A percentile compares a stretch with the other conserved stretches of the same genome.
These are phyloP conservation scores for Iphiclides podalirius DNA, from an alignment of 2,888 invertebrate genomes.

Conservation along the genomic window DNA sequence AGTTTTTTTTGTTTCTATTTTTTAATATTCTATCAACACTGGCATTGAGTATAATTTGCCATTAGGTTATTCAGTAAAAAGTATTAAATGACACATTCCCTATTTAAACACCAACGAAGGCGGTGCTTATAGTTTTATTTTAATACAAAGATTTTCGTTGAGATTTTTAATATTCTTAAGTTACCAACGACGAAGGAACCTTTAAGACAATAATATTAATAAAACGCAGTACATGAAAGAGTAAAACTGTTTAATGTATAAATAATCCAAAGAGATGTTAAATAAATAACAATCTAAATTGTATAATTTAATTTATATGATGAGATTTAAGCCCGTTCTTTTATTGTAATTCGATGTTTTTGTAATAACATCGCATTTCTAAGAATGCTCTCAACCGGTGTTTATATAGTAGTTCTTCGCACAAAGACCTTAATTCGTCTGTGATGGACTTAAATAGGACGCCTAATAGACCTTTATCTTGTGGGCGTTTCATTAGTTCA, in stretches of 20 bases:
- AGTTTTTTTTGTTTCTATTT: conserved; percentile 43
- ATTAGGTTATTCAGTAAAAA: conserved; percentile 4
- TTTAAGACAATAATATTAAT: conserved; percentile 20
- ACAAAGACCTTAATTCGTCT: background rate
- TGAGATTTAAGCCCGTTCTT: background rate
- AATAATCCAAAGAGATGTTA: conserved; percentile 13
- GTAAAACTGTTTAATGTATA: background rate
- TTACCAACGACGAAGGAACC: conserved; percentile 16
- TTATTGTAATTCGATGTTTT: background rate
- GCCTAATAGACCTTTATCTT: too few species aligned
- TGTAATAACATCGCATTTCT: background rate
- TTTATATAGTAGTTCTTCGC: background rate
- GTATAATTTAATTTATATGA: background rate
- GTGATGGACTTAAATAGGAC: background rate
- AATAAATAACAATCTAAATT: conserved; percentile 1
- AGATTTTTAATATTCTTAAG: conserved; percentile 4
- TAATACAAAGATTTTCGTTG: background rate
- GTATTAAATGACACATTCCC: conserved; percentile 17
- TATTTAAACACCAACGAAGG: conserved; percentile 19
- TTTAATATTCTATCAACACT: conserved; percentile 21
- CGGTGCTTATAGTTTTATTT: conserved; percentile 7
- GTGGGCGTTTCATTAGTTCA: too few species aligned
- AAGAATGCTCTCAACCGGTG: background rate
- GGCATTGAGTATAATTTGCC: background rate
- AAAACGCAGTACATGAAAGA: conserved; percentile 1